A percentile compares a stretch with the other conserved stretches of the same genome.
Conservation (phyloP, 2,113 vertebrate species). For the Scortum barcoo region DNA sequence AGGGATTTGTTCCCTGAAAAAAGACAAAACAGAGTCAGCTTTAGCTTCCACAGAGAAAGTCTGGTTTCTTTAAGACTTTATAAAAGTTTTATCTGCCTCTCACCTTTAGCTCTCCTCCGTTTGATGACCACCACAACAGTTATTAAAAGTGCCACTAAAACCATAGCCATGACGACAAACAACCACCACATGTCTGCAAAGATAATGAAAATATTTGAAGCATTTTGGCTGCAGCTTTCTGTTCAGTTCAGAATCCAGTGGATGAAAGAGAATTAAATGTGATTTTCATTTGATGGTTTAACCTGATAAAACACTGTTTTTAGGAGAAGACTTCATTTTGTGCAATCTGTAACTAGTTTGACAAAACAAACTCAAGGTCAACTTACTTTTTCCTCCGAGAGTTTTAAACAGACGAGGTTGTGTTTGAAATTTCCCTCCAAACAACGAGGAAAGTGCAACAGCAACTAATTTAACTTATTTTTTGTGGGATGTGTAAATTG, state of each 20-base stretch:
- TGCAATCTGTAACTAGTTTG: too few relatives aligned
- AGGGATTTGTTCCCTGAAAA: conserved; percentile 3
- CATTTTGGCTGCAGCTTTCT: not conserved
- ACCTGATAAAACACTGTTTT: too few relatives aligned
- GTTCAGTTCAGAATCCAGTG: not conserved
- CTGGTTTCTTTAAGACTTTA: too few relatives aligned
- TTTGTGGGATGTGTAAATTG: too few relatives aligned
- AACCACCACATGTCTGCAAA: not conserved
- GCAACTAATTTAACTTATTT: too few relatives aligned
- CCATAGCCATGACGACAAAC: not conserved
- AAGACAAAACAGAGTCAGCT: not conserved
- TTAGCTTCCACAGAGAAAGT: not conserved
- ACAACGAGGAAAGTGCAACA: too few relatives aligned
- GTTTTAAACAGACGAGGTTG: not conserved
- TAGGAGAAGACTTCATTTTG: too few relatives aligned
- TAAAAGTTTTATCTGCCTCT: not conserved
- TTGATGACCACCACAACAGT: not conserved
- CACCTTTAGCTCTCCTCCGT: conserved; percentile 29
- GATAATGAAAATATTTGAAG: not conserved
- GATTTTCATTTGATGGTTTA: too few relatives aligned
- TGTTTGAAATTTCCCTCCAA: too few relatives aligned
- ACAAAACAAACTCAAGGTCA: too few relatives aligned
- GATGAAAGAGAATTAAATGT: not conserved
- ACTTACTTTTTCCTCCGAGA: too few relatives aligned
- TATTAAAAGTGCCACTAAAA: not conserved